Percentiles rank a stretch among this genome's conserved stretches.
These are phyloP conservation scores for Seira sanloemensis DNA, from an alignment of 2,888 invertebrate genomes.

Conservation along the genomic window DNA sequence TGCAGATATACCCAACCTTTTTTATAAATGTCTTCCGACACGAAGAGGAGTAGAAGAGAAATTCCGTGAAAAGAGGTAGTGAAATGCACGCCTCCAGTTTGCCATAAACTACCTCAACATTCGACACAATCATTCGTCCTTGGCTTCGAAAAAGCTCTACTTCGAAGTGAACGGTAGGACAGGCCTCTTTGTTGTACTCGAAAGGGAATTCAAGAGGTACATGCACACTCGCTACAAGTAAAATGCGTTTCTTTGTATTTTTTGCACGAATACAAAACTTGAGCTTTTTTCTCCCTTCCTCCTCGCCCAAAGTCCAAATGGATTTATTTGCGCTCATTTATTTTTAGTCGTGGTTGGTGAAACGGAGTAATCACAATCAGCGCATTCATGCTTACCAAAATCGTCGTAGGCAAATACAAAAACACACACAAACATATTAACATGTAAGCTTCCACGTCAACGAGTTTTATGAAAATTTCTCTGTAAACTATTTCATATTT, in stretches of 20 bases:
- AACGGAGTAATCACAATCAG: not conserved
- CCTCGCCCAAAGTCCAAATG: not conserved
- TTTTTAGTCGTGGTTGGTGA: not conserved
- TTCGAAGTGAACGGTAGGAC: not conserved
- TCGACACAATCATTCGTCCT: not conserved
- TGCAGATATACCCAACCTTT: conserved; percentile 56
- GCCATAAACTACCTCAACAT: conserved; percentile 38
- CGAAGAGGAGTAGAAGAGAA: conserved; percentile 22
- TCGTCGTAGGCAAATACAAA: too few species aligned
- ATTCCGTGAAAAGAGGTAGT: conserved; percentile 24
- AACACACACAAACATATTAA: too few species aligned
- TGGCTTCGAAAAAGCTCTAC: conserved; percentile 4
- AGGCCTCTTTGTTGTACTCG: not conserved
- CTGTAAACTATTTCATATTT: too few species aligned
- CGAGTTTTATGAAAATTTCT: too few species aligned
- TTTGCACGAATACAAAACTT: not conserved
- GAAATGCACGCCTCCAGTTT: conserved; percentile 45
- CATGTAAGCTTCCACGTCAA: too few species aligned
- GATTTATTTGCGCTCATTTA: not conserved
- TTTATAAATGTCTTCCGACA: conserved; percentile 62
- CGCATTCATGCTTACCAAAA: too few species aligned
- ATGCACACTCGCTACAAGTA: not conserved
- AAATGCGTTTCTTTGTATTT: not conserved
- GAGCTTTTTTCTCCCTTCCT: not conserved
- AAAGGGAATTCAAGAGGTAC: not conserved